Evolutionary conservation across 2,797 vertebrate genomes (phyloP).

Genomic region (Dipus sagitta): DNA sequence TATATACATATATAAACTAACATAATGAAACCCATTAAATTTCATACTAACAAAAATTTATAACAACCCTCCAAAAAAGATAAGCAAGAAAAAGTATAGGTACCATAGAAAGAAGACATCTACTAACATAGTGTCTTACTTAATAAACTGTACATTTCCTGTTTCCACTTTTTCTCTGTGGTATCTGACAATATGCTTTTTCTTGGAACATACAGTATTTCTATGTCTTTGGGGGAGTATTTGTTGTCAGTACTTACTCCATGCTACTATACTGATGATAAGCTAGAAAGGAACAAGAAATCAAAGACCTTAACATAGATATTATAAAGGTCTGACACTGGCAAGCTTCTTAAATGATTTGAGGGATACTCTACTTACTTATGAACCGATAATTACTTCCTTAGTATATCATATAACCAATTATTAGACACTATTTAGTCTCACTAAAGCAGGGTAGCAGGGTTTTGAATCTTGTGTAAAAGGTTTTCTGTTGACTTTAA

Average conservation of each 20-base stretch:
- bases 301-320: neutral
- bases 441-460: neutral
- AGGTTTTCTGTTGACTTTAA: neutral
- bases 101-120: neutral
- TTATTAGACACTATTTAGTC: neutral
- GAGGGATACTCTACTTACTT: neutral
- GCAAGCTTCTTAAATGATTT: neutral
- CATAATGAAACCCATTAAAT: neutral
- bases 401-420: slow-evolving; percentile 2
- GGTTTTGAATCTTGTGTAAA: neutral
- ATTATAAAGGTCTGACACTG: neutral
- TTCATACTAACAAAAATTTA: neutral
- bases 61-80: neutral
- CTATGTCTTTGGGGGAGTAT: neutral
- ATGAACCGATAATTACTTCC: neutral
- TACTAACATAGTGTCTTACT: neutral
- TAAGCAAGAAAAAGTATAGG: neutral
- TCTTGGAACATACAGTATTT: neutral
- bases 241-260: neutral
- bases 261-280: neutral
- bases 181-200: neutral
- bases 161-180: neutral
- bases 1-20: neutral
- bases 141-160: accelerated
- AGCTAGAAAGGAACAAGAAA: slow-evolving; percentile 1